Evolutionary conservation across 2,113 vertebrate species (phyloP).

Genomic region (Chascanopsetta lugubris): DNA sequence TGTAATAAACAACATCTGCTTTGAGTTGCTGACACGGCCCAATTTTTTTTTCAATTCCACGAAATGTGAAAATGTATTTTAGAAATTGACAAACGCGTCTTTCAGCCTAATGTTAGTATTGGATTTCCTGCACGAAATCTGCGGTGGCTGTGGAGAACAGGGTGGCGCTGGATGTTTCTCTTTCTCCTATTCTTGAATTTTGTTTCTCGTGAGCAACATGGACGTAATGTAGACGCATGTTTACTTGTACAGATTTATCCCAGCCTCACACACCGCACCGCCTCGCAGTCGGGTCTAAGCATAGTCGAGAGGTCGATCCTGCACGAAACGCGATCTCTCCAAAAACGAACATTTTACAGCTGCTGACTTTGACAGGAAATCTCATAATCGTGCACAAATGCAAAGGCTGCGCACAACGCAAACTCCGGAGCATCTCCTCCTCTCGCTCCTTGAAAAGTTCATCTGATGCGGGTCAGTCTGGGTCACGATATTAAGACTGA

Average conservation of each 20-base stretch:
- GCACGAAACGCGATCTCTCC: not conserved
- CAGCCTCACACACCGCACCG: slow-evolving; percentile 1
- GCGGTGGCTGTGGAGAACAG: slow-evolving; percentile 9
- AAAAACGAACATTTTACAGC: slow-evolving; percentile 1
- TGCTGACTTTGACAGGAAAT: slow-evolving; percentile 13
- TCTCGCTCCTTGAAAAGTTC: not conserved
- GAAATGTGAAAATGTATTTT: slow-evolving; percentile 3
- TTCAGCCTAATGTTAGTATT: slow-evolving; percentile 16
- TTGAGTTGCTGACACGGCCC: not conserved
- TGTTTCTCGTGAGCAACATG: slow-evolving; percentile 6
- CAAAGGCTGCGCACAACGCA: not conserved
- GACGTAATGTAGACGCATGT: not conserved
- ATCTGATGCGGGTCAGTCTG: slow-evolving; percentile 16
- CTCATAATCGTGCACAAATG: not conserved
- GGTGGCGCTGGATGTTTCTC: not conserved
- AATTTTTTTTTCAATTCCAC: not conserved
- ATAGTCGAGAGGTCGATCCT: slow-evolving; percentile 2
- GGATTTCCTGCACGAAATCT: slow-evolving; percentile 11
- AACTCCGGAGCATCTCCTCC: slow-evolving; percentile 6
- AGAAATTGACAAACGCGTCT: slow-evolving; percentile 6
- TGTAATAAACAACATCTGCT: not conserved
- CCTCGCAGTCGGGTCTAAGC: slow-evolving; percentile 9
- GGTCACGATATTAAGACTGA: slow-evolving; percentile 26
- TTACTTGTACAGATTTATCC: slow-evolving; percentile 13
- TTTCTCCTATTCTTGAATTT: slow-evolving; percentile 5